Conservation (phyloP, 2,797 vertebrate species). For the Varecia variegata region DNA sequence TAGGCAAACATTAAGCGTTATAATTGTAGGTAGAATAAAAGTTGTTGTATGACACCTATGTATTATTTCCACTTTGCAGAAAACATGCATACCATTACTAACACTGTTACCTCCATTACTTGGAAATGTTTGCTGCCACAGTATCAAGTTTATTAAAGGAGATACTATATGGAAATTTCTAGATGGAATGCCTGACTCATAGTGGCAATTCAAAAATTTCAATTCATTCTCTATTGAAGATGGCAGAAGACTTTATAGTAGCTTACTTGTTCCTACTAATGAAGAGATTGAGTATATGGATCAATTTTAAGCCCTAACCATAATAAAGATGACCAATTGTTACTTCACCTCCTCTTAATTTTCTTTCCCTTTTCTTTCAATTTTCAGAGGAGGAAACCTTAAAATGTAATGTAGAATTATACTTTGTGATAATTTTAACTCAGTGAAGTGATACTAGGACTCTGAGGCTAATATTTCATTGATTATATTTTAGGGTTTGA, state of each 20-base stretch:
- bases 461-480: not conserved
- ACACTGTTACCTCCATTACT: not conserved
- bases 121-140: not conserved
- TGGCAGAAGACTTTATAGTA: not conserved
- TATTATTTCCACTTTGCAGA: not conserved
- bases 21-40: not conserved
- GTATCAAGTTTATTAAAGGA: not conserved
- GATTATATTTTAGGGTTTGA: not conserved
- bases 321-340: rapidly evolving
- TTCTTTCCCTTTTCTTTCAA: not conserved
- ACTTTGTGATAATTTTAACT: not conserved
- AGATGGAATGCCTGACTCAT: not conserved
- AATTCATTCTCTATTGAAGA: not conserved
- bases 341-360: not conserved
- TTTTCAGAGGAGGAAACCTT: not conserved
- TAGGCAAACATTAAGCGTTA: not conserved
- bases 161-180: not conserved
- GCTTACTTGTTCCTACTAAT: not conserved
- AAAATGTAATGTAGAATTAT: not conserved
- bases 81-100: not conserved
- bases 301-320: not conserved
- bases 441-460: not conserved
- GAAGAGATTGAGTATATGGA: not conserved
- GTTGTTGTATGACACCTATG: not conserved
- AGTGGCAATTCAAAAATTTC: not conserved